Evolutionary conservation across 2,113 vertebrate species (phyloP).

Genomic region (Muntiacus reevesi): DNA sequence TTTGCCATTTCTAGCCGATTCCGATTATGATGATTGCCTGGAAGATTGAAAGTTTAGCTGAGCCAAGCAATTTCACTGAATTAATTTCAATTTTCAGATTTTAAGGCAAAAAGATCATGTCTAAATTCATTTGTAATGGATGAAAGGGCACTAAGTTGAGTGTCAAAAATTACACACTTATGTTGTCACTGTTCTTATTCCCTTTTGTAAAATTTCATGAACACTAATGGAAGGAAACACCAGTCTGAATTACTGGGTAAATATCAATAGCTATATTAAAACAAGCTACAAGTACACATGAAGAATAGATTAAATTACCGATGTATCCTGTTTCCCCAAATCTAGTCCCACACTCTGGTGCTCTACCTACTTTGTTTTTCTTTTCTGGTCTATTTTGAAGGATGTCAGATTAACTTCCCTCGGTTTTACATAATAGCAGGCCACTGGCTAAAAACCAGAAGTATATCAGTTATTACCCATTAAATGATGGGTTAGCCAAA

Average conservation of each 20-base stretch:
- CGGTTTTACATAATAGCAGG: neutral
- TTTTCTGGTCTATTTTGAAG: conserved; percentile 26
- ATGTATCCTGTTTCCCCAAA: neutral
- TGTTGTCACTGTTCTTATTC: neutral
- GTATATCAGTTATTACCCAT: neutral
- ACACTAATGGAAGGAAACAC: neutral
- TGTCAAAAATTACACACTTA: neutral
- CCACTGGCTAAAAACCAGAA: neutral
- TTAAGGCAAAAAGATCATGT: conserved; percentile 4
- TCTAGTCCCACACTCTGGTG: neutral
- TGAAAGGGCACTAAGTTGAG: neutral
- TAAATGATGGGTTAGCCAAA: neutral
- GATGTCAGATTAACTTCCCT: neutral
- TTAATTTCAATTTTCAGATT: conserved; percentile 37
- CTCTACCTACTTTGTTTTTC: neutral
- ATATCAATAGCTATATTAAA: conserved; percentile 20
- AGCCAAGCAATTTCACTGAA: conserved; percentile 5
- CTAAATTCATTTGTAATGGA: conserved; percentile 28
- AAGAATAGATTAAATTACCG: neutral
- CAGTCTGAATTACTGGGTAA: neutral
- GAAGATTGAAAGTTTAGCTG: conserved; percentile 8
- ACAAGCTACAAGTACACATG: neutral
- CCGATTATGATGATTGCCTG: neutral
- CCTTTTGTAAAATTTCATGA: neutral
- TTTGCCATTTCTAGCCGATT: neutral